Conservation (phyloP, 2,888 invertebrate genomes). For the Germaria angustata region DNA sequence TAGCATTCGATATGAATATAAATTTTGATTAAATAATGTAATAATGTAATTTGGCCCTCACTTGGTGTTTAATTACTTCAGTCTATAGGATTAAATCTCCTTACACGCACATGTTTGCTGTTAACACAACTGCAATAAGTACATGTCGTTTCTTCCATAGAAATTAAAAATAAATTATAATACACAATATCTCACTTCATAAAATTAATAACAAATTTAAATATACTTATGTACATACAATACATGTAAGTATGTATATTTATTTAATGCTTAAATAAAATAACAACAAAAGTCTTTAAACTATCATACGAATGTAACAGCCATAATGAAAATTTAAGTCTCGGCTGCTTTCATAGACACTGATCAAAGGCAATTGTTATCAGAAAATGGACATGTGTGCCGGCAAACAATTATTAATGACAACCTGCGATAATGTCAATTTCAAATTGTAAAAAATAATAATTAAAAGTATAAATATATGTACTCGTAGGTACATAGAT, state of each 20-base stretch:
- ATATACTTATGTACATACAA: neutral
- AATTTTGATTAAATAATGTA: too few relatives aligned
- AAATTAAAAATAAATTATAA: too few relatives aligned
- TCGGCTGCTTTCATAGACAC: conserved; percentile 36
- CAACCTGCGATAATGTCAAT: conserved; percentile 64
- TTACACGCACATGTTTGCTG: conserved; percentile 1
- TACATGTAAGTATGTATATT: neutral
- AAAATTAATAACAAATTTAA: too few relatives aligned
- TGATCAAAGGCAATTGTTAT: conserved; percentile 45
- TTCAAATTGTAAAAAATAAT: conserved; percentile 41
- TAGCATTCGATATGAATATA: too few relatives aligned
- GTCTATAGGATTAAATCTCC: too few relatives aligned
- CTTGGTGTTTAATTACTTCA: too few relatives aligned
- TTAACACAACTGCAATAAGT: conserved; percentile 8
- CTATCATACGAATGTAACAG: neutral
- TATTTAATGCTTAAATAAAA: neutral
- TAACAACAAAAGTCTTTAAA: neutral
- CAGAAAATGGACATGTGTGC: conserved; percentile 35
- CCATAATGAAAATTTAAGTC: conserved; percentile 57
- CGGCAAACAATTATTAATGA: conserved; percentile 65
- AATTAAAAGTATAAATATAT: neutral
- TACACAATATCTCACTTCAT: too few relatives aligned
- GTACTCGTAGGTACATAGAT: too few relatives aligned
- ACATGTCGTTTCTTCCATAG: neutral
- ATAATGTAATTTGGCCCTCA: too few relatives aligned